Conservation (phyloP, 1,140 invertebrate species). For the Formica selysi region DNA sequence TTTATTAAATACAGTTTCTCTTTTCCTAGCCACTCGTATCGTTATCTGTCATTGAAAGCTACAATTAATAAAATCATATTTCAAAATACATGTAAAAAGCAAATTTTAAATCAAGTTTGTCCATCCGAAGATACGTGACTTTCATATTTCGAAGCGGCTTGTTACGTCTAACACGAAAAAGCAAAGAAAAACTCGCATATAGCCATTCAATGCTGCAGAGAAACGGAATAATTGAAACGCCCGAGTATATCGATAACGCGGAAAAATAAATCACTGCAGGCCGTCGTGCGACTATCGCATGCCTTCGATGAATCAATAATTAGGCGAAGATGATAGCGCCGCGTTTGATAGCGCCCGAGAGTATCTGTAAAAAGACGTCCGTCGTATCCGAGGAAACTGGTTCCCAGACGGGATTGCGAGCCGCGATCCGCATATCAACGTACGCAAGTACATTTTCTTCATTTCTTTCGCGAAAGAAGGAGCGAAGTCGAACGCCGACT, state of each 20-base stretch:
- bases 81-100: background rate
- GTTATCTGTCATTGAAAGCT: background rate
- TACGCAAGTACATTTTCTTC: slow-evolving; percentile 32
- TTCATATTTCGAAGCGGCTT: background rate
- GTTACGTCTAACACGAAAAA: background rate
- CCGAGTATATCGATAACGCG: background rate
- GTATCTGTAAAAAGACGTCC: slow-evolving; percentile 48
- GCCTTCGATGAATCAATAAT: slow-evolving; percentile 64
- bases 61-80: background rate
- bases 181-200: background rate
- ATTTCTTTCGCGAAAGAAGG: slow-evolving; percentile 52
- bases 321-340: slow-evolving; percentile 25
- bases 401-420: slow-evolving; percentile 35
- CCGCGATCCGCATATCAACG: slow-evolving; percentile 50
- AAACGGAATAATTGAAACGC: slow-evolving; percentile 14
- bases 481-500: slow-evolving; percentile 38
- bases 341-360: background rate
- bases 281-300: slow-evolving; percentile 8
- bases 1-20: background rate
- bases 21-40: background rate
- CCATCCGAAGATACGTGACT: background rate
- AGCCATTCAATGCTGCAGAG: background rate
- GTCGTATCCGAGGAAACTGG: slow-evolving; percentile 57
- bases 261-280: slow-evolving; percentile 29
- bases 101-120: background rate